Conservation (phyloP, 1,140 invertebrate species). For the Pygmarrhopalites habei region DNA sequence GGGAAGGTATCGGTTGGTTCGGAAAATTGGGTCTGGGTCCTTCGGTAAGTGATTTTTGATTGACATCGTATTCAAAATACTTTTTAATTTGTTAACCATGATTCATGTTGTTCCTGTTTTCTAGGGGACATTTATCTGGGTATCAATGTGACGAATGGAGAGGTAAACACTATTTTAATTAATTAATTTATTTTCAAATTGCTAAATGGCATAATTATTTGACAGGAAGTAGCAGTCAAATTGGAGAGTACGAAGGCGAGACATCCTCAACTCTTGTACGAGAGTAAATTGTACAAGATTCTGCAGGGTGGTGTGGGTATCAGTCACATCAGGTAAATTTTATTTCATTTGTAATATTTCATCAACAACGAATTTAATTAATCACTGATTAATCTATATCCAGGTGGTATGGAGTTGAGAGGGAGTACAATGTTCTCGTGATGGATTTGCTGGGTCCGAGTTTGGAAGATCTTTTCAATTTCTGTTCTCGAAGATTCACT, state of each 20-base stretch:
- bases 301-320: slow-evolving; percentile 90
- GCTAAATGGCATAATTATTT: slow-evolving; percentile 43
- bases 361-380: too few species aligned
- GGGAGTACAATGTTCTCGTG: slow-evolving; percentile 89
- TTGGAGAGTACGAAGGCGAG: slow-evolving; percentile 82
- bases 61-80: too few species aligned
- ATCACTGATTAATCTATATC: too few species aligned
- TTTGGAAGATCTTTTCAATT: slow-evolving; percentile 93
- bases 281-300: slow-evolving; percentile 87
- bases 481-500: slow-evolving; percentile 89
- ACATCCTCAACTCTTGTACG: slow-evolving; percentile 91
- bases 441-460: slow-evolving; percentile 94
- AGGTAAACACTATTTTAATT: slow-evolving; percentile 43
- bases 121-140: slow-evolving; percentile 63
- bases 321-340: slow-evolving; percentile 76
- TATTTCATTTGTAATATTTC: too few species aligned
- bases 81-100: too few species aligned
- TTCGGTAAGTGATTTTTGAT: too few species aligned
- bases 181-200: neutral
- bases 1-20: slow-evolving; percentile 86
- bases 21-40: slow-evolving; percentile 96
- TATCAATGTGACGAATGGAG: slow-evolving; percentile 56
- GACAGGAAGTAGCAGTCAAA: slow-evolving; percentile 90
- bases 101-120: too few species aligned
- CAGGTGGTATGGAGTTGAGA: slow-evolving; percentile 84